Percentiles rank a stretch among this genome's conserved stretches.
Conservation (phyloP, 2,797 vertebrate species). For the Hoplostethus atlanticus region DNA sequence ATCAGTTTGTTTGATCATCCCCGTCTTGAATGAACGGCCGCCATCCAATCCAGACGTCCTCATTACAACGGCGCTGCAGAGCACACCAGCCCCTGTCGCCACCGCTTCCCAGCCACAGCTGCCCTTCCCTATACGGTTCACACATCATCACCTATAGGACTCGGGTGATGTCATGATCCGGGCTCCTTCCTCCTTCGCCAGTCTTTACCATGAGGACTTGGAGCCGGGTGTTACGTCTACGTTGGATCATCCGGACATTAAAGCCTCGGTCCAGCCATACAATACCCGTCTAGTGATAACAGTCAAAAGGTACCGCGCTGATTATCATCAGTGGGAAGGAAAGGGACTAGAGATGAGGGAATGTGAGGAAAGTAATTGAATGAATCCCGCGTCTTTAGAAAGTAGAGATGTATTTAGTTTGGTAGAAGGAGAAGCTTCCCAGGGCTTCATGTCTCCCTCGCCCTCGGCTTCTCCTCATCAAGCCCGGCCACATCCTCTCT, state of each 20-base stretch:
- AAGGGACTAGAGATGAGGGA: too few species aligned
- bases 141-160: conserved; percentile 69
- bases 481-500: conserved; percentile 79
- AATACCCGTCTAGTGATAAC: too few species aligned
- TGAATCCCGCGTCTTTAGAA: not conserved
- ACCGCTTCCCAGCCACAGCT: conserved; percentile 57
- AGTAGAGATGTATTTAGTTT: conserved; percentile 19
- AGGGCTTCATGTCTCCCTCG: conserved; percentile 37
- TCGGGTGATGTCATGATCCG: conserved; percentile 60
- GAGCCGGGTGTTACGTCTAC: conserved; percentile 33
- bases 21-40: conserved; percentile 1
- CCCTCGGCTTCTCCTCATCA: conserved; percentile 70
- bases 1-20: not conserved
- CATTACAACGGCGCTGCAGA: not conserved
- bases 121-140: conserved; percentile 63
- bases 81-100: not conserved
- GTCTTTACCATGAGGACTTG: conserved; percentile 25
- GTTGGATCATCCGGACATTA: conserved; percentile 25
- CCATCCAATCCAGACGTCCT: conserved; percentile 42
- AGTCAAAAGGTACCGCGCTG: too few species aligned
- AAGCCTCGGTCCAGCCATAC: not conserved
- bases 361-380: too few species aligned
- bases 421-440: conserved; percentile 41
- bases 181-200: conserved; percentile 33
- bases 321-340: too few species aligned